Conservation (phyloP, 2,113 vertebrate species). For the Sorex araneus region DNA sequence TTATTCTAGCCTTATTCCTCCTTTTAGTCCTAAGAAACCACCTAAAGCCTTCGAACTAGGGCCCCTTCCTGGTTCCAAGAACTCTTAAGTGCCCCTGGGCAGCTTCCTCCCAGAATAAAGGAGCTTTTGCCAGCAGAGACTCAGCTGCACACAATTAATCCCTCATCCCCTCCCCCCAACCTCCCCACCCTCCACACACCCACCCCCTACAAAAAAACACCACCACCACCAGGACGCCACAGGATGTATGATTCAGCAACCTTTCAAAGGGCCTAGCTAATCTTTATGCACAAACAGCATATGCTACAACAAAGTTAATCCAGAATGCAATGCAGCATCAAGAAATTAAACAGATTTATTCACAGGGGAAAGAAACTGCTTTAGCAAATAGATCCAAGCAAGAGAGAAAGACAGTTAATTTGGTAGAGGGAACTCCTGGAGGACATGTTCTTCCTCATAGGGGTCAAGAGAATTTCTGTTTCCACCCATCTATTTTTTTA, state of each 20-base stretch:
- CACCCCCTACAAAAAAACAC: too few relatives aligned
- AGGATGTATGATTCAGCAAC: slow-evolving; percentile 61
- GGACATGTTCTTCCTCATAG: too few relatives aligned
- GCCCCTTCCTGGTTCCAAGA: slow-evolving; percentile 55
- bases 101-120: slow-evolving; percentile 16
- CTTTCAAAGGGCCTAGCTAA: slow-evolving; percentile 64
- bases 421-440: background rate
- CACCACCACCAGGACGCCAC: background rate
- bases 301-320: slow-evolving; percentile 59
- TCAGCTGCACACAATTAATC: slow-evolving; percentile 46
- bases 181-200: too few relatives aligned
- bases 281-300: slow-evolving; percentile 61
- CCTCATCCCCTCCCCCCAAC: too few relatives aligned
- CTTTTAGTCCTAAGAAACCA: slow-evolving; percentile 42
- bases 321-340: slow-evolving; percentile 20
- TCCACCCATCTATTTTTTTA: background rate
- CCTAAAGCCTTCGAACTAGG: background rate
- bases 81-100: slow-evolving; percentile 35
- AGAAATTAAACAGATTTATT: slow-evolving; percentile 67
- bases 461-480: too few relatives aligned
- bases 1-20: slow-evolving; percentile 42
- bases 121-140: accelerated
- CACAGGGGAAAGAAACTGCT: background rate
- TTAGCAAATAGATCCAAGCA: too few relatives aligned
- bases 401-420: too few relatives aligned